Conservation (phyloP, 2,797 vertebrate species). For the Melanotaenia maccullochi region DNA sequence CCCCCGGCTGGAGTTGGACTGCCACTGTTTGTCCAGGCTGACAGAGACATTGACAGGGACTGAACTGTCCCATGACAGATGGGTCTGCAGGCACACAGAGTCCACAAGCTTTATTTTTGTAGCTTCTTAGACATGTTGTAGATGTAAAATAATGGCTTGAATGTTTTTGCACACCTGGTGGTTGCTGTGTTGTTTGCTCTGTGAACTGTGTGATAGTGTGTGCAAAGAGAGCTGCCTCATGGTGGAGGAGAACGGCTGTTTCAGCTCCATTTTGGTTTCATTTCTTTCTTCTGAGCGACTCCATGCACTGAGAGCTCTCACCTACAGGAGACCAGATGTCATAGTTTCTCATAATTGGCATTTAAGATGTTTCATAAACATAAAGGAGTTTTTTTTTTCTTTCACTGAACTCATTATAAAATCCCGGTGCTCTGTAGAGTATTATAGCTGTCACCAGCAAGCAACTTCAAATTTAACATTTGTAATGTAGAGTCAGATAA, state of each 20-base stretch:
- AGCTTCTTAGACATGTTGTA: neutral
- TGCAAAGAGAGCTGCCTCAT: constrained; percentile 78
- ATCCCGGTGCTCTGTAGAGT: neutral
- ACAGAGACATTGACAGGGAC: constrained; percentile 79
- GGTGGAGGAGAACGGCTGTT: constrained; percentile 81
- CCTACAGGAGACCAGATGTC: constrained; percentile 56
- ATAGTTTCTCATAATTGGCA: neutral
- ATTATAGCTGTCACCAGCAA: neutral
- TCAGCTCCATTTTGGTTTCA: constrained; percentile 73
- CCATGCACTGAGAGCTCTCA: constrained; percentile 78
- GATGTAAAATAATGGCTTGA: neutral
- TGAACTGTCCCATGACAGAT: constrained; percentile 77
- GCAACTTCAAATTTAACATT: neutral
- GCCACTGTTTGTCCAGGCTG: constrained; percentile 79
- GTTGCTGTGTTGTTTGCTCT: constrained; percentile 67
- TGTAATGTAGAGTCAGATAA: no score
- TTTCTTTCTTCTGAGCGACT: constrained; percentile 63
- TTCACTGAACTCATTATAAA: neutral
- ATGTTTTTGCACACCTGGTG: constrained; percentile 46
- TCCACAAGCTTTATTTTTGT: neutral
- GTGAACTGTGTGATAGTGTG: constrained; percentile 63
- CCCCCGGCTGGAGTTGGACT: constrained; percentile 68
- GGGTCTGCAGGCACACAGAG: constrained; percentile 68
- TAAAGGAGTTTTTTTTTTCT: neutral
- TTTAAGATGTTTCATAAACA: neutral